Percentiles rank a stretch among this genome's conserved stretches.
These are phyloP conservation scores for Mormyrus lacerda DNA, from an alignment of 2,113 vertebrate species.

Conservation along the genomic window DNA sequence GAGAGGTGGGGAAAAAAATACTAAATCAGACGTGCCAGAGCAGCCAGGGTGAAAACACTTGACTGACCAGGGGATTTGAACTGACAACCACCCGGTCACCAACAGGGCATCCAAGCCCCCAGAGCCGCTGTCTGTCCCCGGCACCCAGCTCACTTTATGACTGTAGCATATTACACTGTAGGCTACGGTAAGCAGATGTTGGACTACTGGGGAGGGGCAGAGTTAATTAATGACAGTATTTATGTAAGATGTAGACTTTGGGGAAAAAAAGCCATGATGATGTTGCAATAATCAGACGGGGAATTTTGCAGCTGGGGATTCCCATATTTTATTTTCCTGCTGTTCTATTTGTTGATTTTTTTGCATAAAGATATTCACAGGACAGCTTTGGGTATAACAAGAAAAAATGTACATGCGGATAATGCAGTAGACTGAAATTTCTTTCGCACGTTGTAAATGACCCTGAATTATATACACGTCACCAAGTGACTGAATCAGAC, in stretches of 20 bases:
- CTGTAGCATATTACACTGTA: neutral
- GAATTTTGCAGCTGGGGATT: neutral
- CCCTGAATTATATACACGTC: constrained; percentile 35
- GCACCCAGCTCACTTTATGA: neutral
- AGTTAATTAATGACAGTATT: neutral
- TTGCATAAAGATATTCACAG: neutral
- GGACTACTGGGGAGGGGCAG: neutral
- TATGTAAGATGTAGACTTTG: neutral
- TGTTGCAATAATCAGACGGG: neutral
- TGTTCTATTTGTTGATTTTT: neutral
- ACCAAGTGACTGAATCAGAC: constrained; percentile 54
- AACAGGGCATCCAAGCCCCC: neutral
- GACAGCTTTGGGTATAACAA: neutral
- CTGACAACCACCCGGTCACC: neutral
- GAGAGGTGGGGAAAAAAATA: neutral
- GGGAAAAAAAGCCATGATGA: neutral
- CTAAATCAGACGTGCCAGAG: neutral
- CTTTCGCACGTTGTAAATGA: constrained; percentile 24
- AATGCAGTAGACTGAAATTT: constrained; percentile 1
- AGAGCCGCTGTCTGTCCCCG: neutral
- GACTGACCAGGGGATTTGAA: neutral
- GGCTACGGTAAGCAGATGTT: neutral
- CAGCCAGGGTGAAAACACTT: neutral
- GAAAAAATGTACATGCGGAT: neutral
- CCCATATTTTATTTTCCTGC: neutral